Evolutionary conservation across 1,140 invertebrate genomes (phyloP).

Genomic region (Drosophila eugracilis): DNA sequence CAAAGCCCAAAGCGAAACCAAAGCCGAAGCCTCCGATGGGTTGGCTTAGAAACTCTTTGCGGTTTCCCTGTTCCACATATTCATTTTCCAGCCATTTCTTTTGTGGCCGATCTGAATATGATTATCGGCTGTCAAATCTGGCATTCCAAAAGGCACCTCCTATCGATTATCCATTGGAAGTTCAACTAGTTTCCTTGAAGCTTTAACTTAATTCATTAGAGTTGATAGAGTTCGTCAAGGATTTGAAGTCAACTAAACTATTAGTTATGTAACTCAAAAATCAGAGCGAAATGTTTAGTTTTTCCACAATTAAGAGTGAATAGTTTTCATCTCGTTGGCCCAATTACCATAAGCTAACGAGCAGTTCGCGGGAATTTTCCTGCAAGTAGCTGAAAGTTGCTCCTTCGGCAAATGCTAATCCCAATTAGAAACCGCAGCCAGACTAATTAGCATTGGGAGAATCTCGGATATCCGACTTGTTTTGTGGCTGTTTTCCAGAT

Average conservation of each 20-base stretch:
- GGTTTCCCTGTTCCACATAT: neutral
- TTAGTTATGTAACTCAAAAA: too few relatives aligned
- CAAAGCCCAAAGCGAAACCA: neutral
- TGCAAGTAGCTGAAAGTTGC: slow-evolving; percentile 12
- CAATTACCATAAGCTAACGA: slow-evolving; percentile 9
- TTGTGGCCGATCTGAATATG: slow-evolving; percentile 11
- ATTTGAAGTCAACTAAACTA: too few relatives aligned
- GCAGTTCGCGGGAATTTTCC: neutral
- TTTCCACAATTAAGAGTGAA: neutral
- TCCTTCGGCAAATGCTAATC: slow-evolving; percentile 32
- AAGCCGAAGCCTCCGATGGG: neutral
- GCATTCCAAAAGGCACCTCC: neutral
- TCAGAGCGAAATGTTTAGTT: neutral
- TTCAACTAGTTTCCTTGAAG: too few relatives aligned
- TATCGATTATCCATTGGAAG: neutral
- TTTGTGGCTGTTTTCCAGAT: slow-evolving; percentile 14
- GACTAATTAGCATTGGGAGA: slow-evolving; percentile 42
- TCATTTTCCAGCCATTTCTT: neutral
- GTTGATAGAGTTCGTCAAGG: too few relatives aligned
- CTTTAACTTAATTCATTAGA: too few relatives aligned
- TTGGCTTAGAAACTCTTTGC: slow-evolving; percentile 15
- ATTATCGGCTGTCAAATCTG: slow-evolving; percentile 12
- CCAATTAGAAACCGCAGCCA: slow-evolving; percentile 38
- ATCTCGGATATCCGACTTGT: slow-evolving; percentile 36
- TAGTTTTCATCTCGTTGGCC: neutral